Evolutionary conservation across 2,797 vertebrate species (phyloP), one percentile per base, ranked within the genome.

Genomic region (Cryptoblepharus egeriae): DNA sequence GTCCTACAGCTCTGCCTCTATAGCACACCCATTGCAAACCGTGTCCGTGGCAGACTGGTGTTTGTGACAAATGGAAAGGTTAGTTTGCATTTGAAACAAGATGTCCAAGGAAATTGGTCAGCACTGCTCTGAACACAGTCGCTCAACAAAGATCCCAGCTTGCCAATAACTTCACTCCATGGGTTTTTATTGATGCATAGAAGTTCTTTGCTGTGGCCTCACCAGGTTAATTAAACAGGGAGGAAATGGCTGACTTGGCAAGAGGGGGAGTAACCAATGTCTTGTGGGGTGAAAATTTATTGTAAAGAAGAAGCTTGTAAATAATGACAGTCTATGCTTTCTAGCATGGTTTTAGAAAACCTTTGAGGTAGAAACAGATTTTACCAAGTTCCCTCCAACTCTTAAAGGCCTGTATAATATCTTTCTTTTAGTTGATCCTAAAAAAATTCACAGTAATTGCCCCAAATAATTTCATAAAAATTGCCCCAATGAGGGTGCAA

Each of bases 131-230:
- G 49, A 68, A n/a, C 18, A n/a, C 32, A 78, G 26, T 55, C 60
- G 45, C 75, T 60, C 26, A 49, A 70, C 37, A 16, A 81, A 72
- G 75, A 45, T 83, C 73, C 28, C 52, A 60, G 45, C 73, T 83
- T 86, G 42, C 71, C 79, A 77, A 9, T 52, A 88, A 73, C 69
- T 71, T 84, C 28, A 26, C 13, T 37, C 32, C 61, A 74, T 73
- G 63, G n/a, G 52, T 68, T 79, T 84, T 84, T 84, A 73, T 60
- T 67, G 63, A 79, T 74, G 76, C 20, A 16, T 16, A 67, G 70
- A 67, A 45, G 52, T 52, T 72, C 52, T 32, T 45, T 11, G 18
- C 57, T 60, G 16, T 73, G 71, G 70, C 52, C 52, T 37, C 79
- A 65, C 52, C 68, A 58, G 69, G 70, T 74, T 79, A 84, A 79